Base-by-base conservation (phyloP, 2,888 invertebrate species). In the Minunthozetes semirufus region DNA sequence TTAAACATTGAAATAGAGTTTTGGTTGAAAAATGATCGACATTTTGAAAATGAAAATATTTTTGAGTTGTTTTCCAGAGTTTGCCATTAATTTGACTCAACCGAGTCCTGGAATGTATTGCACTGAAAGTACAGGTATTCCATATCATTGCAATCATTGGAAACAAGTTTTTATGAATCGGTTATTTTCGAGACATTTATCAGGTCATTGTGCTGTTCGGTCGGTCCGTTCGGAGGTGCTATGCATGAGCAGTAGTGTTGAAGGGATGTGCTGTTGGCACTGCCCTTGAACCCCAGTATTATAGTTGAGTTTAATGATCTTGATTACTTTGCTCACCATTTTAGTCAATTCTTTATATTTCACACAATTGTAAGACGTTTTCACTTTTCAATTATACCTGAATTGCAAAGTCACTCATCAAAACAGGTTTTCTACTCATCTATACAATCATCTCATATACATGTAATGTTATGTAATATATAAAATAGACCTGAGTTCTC, bases 121-220 rank as follows among this genome's bases (percentile, higher is more conserved):
- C 17, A 27, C 2, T 25, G 15, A 29, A 27, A 59, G 59, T 59
- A 59, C 27, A 59, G 59, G 59, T 59, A 59, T 59, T 15, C 27
- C 17, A 25, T 27, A 59, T 59, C 27, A 59, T 59, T 59, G 25
- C 6, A 59, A 59, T 59, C 27, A 59, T 59, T 59, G 59, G 15
- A 59, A 59, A 59, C 59, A 25, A 59, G 59, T 59, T 59, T 59
- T 25, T 59, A 59, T 59, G 59, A 59, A 59, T 59, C 59, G 19
- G 59, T 59, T 59, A 17, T 8, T 27, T 29, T 59, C 2, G 19
- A 59, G 59, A 59, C 59, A 59, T 59, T 59, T 59, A 59, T 59
- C 59, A 59, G 59, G 59, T 59, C 59, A 59, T 59, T 59, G 59
- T 59, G 59, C 59, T 29, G 27, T 25, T 29, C 42, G 42, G 42